Percentiles rank a stretch among this genome's conserved stretches.
phyloP scores from a whole-genome alignment of 2,113 vertebrate genomes.

The Plectropomus leopardus region DNA sequence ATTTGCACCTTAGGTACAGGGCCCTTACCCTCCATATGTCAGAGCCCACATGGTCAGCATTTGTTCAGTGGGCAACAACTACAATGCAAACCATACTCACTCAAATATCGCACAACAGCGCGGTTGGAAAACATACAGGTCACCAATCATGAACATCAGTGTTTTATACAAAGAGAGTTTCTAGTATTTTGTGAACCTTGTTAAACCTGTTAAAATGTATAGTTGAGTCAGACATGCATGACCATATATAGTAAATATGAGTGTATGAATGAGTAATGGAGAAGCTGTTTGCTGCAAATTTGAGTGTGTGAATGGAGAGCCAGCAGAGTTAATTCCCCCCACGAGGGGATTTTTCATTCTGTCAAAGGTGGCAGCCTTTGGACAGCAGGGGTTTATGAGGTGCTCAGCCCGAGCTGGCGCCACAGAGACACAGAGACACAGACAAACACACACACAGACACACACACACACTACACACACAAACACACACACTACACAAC shows the following conservation, averaged over 20 bases:
- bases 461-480: constrained; percentile 28
- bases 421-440: constrained; percentile 68
- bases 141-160: background rate
- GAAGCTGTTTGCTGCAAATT: constrained; percentile 70
- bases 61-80: constrained; percentile 6
- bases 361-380: constrained; percentile 80
- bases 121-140: constrained; percentile 18
- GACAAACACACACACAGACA: constrained; percentile 36
- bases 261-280: constrained; percentile 67
- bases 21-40: background rate
- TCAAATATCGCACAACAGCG: background rate
- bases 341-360: constrained; percentile 64
- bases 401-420: constrained; percentile 85
- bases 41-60: constrained; percentile 34
- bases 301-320: constrained; percentile 38
- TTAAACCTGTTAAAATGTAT: background rate
- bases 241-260: constrained; percentile 31
- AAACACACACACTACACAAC: constrained; percentile 59
- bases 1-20: background rate
- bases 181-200: background rate
- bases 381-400: constrained; percentile 84
- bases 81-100: constrained; percentile 34
- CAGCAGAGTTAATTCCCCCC: constrained; percentile 59
- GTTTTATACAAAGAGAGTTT: background rate
- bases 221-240: background rate